Evolutionary conservation across 2,888 invertebrate genomes (phyloP).

Genomic region (Tipula lateralis): DNA sequence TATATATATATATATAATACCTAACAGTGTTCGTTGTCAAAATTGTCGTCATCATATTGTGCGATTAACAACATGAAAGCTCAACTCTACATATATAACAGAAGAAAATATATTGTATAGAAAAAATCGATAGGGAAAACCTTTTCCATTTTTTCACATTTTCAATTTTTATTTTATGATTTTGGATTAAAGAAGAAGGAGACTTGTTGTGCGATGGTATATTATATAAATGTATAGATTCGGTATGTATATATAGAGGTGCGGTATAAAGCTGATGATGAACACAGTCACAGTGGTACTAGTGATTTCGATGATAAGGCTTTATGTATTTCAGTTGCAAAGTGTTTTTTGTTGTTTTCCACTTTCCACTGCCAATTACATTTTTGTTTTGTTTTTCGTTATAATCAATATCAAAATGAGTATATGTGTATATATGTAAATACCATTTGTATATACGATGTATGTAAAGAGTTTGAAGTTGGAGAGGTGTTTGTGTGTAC

Average conservation of each 20-base stretch:
- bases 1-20: neutral
- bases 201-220: neutral
- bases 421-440: neutral
- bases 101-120: neutral
- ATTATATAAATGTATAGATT: neutral
- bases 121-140: neutral
- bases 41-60: neutral
- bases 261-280: neutral
- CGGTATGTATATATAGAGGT: neutral
- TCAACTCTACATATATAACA: conserved; percentile 2
- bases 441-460: neutral
- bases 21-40: neutral
- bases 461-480: neutral
- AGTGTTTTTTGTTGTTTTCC: neutral
- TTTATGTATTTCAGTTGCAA: neutral
- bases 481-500: neutral
- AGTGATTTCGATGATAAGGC: neutral
- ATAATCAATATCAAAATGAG: neutral
- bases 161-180: neutral
- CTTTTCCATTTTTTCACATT: neutral
- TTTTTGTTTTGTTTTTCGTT: neutral
- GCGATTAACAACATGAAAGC: neutral
- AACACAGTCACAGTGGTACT: neutral
- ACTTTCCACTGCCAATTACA: neutral
- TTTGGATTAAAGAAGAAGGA: neutral